Base-by-base conservation (phyloP, 2,113 vertebrate species). In the Daphoenositta chrysoptera region DNA sequence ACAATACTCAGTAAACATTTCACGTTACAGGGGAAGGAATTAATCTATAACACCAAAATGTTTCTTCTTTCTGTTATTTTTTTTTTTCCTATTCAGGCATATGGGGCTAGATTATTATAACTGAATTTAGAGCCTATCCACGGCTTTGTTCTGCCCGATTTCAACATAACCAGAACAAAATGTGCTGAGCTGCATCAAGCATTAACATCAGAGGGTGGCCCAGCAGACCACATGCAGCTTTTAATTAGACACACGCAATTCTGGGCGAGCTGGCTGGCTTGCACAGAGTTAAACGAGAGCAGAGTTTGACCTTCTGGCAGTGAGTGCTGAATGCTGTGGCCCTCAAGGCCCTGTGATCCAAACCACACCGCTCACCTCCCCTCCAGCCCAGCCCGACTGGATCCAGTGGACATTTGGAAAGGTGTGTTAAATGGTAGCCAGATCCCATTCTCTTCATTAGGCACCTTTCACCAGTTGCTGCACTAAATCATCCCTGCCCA, bases 401-500 rank as follows among this genome's bases (percentile, higher is more conserved):
- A 90, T 78, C 92, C 56, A 44, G 47, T 5, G 87, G 89, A n/a
- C 75, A 37, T 77, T 95, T 97, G 96, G 94, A 96, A 94, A 97
- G 94, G 96, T 95, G 84, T 91, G 83, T 54, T 94, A 69, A 37
- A 51, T 3, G 68, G 87, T 8, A 87, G 96, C 92, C 95, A 97
- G 95, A 77, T 82, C 79, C 72, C 87, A 85, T 94, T 95, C 92
- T 77, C 83, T 90, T 92, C 83, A 95, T 96, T 95, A 89, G 42
- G 50, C 21, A 22, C 71, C 91, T 92, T 93, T 81, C 57, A 68
- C 78, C 91, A 66, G 54, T 6, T 40, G 63, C 72, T 65, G 76
- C 48, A 73, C 91, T 94, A 95, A 96, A 95, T 97, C 95, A 93
- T 89, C 69, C 89, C 73, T 94, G 93, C 94, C 95, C 92, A 87